These are phyloP conservation scores for Epinephelus lanceolatus DNA, from an alignment of 2,113 vertebrate genomes.

Conservation along the genomic window DNA sequence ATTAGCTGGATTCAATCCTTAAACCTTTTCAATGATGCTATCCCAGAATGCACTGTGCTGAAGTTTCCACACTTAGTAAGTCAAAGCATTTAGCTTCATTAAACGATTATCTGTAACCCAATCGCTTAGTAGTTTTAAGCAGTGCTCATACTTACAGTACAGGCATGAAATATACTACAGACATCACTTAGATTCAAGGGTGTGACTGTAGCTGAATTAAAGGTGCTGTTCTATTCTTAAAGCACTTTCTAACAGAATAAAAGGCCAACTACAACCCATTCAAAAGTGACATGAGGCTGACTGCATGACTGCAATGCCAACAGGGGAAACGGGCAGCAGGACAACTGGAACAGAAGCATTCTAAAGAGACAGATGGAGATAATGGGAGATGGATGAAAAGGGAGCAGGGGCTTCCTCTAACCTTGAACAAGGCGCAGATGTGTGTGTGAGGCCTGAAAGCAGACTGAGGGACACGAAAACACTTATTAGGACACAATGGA, in stretches of 20 bases:
- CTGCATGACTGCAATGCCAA: neutral
- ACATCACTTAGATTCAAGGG: neutral
- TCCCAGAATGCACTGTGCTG: neutral
- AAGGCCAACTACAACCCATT: neutral
- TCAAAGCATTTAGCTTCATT: neutral
- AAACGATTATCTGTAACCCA: neutral
- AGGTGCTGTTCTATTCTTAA: neutral
- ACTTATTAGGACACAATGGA: conserved; percentile 66
- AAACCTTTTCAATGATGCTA: neutral
- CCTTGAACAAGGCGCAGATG: conserved; percentile 82
- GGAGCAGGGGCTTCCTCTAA: conserved; percentile 63
- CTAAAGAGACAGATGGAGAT: neutral
- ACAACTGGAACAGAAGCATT: neutral
- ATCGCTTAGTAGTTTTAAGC: neutral
- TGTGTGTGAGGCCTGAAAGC: conserved; percentile 82
- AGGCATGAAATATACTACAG: neutral
- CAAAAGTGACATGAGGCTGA: neutral
- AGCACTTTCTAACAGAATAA: neutral
- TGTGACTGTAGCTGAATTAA: neutral
- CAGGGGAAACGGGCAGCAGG: neutral
- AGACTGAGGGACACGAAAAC: conserved; percentile 82
- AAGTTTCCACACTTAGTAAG: neutral
- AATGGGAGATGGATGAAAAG: conserved; percentile 11
- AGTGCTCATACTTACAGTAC: neutral
- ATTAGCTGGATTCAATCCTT: neutral